Conservation (phyloP, 2,888 invertebrate genomes). For the Conus canariensis region DNA sequence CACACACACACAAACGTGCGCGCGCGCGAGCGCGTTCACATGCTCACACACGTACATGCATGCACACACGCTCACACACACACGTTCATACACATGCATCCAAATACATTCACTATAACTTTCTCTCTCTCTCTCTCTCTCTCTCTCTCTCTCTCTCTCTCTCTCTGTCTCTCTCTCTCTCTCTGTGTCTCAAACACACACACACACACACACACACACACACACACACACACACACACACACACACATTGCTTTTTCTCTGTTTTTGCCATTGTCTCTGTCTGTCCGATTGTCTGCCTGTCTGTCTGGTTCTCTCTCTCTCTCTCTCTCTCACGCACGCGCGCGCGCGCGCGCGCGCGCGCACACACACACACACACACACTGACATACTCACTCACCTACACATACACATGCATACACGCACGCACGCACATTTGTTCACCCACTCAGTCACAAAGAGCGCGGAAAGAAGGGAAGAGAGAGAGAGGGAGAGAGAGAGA, state of each 20-base stretch:
- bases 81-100: too few relatives aligned
- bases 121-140: too few relatives aligned
- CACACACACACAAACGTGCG: neutral
- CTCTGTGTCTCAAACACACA: neutral
- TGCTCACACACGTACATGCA: neutral
- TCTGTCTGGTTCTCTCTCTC: neutral
- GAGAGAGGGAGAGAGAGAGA: neutral
- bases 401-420: neutral
- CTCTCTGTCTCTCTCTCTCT: too few relatives aligned
- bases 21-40: neutral
- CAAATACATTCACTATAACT: too few relatives aligned
- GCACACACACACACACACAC: neutral
- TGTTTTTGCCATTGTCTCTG: too few relatives aligned
- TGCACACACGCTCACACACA: neutral
- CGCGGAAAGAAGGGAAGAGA: neutral
- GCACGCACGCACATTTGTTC: neutral
- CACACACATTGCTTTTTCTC: neutral
- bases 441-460: neutral
- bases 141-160: too few relatives aligned
- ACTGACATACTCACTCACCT: neutral
- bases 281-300: too few relatives aligned
- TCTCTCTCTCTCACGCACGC: constrained; percentile 11
- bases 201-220: constrained; percentile 23
- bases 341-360: constrained; percentile 13
- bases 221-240: constrained; percentile 24